These are phyloP conservation scores for Meloidogyne chitwoodi DNA, from an alignment of 1,140 invertebrate genomes.

Conservation along the genomic window DNA sequence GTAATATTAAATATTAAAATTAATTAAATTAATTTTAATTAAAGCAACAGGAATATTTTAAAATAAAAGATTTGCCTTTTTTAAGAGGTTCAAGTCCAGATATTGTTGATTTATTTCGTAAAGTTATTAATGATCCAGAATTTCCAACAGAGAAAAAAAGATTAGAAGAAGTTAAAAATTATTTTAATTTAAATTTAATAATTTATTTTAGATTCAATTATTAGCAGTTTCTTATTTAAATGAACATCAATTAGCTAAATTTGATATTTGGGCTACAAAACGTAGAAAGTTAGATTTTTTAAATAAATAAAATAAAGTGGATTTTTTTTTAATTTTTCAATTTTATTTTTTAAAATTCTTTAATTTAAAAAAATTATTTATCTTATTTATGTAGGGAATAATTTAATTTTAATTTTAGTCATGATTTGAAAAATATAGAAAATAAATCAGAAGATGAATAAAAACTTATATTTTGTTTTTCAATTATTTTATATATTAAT, in stretches of 20 bases:
- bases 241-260: conserved; percentile 26
- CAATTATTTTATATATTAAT: not conserved
- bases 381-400: too few species aligned
- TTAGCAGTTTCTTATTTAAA: conserved; percentile 47
- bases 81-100: conserved; percentile 32
- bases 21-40: not conserved
- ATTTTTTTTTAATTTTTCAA: too few species aligned
- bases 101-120: conserved; percentile 25
- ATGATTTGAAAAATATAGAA: too few species aligned
- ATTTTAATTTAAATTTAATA: not conserved
- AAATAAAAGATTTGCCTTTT: conserved; percentile 35
- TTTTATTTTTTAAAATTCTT: too few species aligned
- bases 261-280: conserved; percentile 42
- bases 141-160: conserved; percentile 38
- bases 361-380: too few species aligned
- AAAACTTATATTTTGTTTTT: too few species aligned
- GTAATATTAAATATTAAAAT: too few species aligned
- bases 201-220: conserved; percentile 33
- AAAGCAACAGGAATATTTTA: not conserved
- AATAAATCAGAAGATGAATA: too few species aligned
- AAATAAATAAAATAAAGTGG: too few species aligned
- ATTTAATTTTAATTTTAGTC: too few species aligned
- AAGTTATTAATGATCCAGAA: conserved; percentile 42
- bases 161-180: conserved; percentile 38
- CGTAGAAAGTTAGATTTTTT: conserved; percentile 25